Conservation (phyloP, 2,888 invertebrate species). For the Ditula angustiorana region DNA sequence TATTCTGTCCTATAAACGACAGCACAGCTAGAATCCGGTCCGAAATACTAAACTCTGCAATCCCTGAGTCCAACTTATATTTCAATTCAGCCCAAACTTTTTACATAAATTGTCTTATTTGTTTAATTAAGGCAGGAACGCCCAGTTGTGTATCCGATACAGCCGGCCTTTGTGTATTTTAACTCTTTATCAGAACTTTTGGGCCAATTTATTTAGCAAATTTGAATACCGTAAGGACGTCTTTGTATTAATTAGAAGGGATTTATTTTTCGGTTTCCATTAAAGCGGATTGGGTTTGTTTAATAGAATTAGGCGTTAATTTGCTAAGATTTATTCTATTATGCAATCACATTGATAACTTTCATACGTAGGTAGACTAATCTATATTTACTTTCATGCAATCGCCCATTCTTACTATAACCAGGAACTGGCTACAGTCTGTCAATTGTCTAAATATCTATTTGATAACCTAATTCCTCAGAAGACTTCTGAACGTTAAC, state of each 20-base stretch:
- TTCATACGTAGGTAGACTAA: too few relatives aligned
- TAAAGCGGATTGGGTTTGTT: neutral
- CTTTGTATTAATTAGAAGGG: constrained; percentile 18
- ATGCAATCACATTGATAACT: too few relatives aligned
- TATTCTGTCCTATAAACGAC: neutral
- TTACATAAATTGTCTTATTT: constrained; percentile 38
- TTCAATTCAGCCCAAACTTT: constrained; percentile 35
- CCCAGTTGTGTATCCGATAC: constrained; percentile 22
- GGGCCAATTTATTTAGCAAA: constrained; percentile 11
- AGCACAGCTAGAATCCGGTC: neutral
- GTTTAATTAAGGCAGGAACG: constrained; percentile 30
- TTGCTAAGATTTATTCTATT: neutral
- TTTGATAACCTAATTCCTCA: too few relatives aligned
- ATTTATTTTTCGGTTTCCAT: constrained; percentile 6
- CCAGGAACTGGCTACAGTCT: too few relatives aligned
- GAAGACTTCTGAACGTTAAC: too few relatives aligned
- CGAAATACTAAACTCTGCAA: constrained; percentile 10
- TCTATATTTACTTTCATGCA: too few relatives aligned
- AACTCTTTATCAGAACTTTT: constrained; percentile 14
- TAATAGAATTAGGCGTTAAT: neutral
- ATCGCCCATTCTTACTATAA: too few relatives aligned
- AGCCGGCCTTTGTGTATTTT: constrained; percentile 8
- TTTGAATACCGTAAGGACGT: constrained; percentile 11
- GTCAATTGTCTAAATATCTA: too few relatives aligned
- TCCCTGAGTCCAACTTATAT: constrained; percentile 16